These are phyloP conservation scores for Tapirus terrestris DNA, from an alignment of 2,113 vertebrate species.

Conservation along the genomic window DNA sequence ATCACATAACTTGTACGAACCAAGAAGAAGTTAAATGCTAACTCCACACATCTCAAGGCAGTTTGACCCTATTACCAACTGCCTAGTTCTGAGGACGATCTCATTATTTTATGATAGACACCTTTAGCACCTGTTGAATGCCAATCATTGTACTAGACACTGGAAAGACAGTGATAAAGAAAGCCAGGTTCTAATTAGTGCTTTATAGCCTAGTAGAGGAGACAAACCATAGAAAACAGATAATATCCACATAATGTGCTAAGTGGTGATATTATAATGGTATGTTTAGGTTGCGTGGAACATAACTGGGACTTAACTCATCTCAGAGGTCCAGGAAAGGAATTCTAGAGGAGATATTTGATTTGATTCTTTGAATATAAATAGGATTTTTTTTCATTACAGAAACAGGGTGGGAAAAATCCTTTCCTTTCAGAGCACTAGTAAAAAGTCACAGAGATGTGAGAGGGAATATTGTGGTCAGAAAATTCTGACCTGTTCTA, in stretches of 20 bases:
- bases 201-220: neutral
- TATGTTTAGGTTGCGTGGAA: neutral
- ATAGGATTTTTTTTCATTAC: neutral
- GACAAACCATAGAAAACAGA: neutral
- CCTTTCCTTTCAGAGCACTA: neutral
- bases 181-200: neutral
- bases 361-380: neutral
- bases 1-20: neutral
- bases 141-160: neutral
- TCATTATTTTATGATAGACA: neutral
- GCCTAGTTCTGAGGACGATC: neutral
- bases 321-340: neutral
- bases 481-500: neutral
- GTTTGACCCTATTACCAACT: neutral
- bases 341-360: neutral
- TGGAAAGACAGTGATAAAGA: neutral
- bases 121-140: neutral
- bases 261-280: neutral
- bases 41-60: neutral
- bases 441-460: neutral
- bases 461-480: neutral
- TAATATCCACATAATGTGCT: neutral
- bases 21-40: neutral
- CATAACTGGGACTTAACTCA: neutral
- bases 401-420: neutral